phyloP scores from a whole-genome alignment of 1,140 invertebrate genomes.

The Ctenoplectra terminalis region DNA sequence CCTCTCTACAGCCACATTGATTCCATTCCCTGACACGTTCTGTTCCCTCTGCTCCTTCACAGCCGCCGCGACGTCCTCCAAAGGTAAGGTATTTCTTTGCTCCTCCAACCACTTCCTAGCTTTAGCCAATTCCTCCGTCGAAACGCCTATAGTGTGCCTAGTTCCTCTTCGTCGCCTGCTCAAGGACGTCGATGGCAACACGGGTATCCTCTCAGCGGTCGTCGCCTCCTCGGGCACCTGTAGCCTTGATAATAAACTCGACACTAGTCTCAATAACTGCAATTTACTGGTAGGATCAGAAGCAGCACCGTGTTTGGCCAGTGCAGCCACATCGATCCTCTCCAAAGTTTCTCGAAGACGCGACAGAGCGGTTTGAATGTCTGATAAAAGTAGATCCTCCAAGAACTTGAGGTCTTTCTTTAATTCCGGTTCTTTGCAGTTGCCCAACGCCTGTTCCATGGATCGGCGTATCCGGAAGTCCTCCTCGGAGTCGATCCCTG shows the following conservation, averaged over 20 bases:
- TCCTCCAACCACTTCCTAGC: constrained; percentile 89
- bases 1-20: constrained; percentile 23
- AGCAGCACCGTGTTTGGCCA: constrained; percentile 77
- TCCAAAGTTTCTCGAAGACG: constrained; percentile 89
- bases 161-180: constrained; percentile 81
- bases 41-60: constrained; percentile 29
- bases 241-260: constrained; percentile 88
- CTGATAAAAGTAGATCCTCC: constrained; percentile 86
- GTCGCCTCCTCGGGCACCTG: constrained; percentile 79
- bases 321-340: constrained; percentile 82
- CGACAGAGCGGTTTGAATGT: constrained; percentile 90
- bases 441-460: constrained; percentile 56
- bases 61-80: constrained; percentile 27
- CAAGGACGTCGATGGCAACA: constrained; percentile 3
- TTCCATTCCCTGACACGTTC: background rate
- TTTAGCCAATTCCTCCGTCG: constrained; percentile 89
- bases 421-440: constrained; percentile 44
- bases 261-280: constrained; percentile 89
- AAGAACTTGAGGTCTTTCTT: constrained; percentile 76
- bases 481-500: constrained; percentile 73
- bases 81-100: constrained; percentile 76
- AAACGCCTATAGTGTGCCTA: constrained; percentile 92
- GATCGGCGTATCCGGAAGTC: constrained; percentile 62
- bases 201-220: background rate
- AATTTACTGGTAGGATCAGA: constrained; percentile 84